Base-by-base conservation (phyloP, 2,797 vertebrate species). In the Coregonus suidteri region DNA sequence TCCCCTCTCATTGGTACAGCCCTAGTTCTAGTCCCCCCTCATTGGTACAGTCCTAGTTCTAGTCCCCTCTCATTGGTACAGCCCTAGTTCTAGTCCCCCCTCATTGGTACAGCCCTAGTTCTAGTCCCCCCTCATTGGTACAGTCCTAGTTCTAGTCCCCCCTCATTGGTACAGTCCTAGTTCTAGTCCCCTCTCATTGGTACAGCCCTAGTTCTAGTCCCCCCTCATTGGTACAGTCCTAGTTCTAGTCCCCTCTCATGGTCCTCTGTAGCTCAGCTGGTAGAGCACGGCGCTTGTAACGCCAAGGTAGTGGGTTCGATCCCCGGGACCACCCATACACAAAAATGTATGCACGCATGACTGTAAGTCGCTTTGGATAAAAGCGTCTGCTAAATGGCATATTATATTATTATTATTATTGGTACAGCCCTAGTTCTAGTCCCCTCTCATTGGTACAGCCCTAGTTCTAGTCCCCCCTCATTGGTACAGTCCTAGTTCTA, bases 91-190 rank as follows among this genome's bases (percentile, higher is more conserved):
- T 25, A 25, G 25, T 25, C 25, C 25, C 25, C 25, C 25, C 25
- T 25, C 25, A 25, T 25, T 78, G 35, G 65, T 69, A 47, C 53
- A 62, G 77, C 75, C 52, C 66, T 51, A 73, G 47, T 51, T 53
- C 25, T 25, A 25, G 25, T 25, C 25, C 25, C 25, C 25, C 25
- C 25, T 25, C 25, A 25, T 25, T 78, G 35, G 65, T 69, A 47
- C 53, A 62, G 77, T 74, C 52, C 66, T 51, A 73, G 47, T 51
- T 53, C 25, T 25, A 25, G 25, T 25, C 25, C 25, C 25, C 25
- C 25, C 25, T 25, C 25, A 25, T 25, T 78, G 35, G 65, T 69
- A 47, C 53, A 62, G 77, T 74, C 52, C 66, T 51, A 73, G 47
- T 51, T 53, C 25, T 25, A 25, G 25, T 25, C 25, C 25, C 25